Conservation (phyloP, 2,888 invertebrate genomes). For the Dynastes maya region DNA sequence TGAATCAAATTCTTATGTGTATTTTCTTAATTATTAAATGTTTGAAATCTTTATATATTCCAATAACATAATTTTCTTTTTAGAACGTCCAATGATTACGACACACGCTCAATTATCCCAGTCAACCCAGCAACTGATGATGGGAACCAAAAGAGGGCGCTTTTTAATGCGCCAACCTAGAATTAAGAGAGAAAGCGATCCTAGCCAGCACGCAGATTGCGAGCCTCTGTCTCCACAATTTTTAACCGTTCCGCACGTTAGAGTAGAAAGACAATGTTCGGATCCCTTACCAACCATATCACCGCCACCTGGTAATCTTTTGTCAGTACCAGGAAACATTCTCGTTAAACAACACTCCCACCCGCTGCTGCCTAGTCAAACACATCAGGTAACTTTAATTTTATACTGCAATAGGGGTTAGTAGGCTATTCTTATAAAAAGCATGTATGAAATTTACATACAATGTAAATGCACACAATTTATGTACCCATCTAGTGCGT, state of each 20-base stretch:
- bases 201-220: slow-evolving; percentile 69
- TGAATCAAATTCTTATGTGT: no score
- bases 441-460: not conserved
- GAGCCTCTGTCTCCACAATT: slow-evolving; percentile 67
- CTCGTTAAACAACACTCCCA: slow-evolving; percentile 80
- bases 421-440: no score
- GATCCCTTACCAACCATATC: slow-evolving; percentile 74
- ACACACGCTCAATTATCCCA: slow-evolving; percentile 62
- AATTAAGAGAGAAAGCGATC: slow-evolving; percentile 78
- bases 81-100: slow-evolving; percentile 60
- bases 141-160: slow-evolving; percentile 77
- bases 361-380: slow-evolving; percentile 77
- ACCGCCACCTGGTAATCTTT: slow-evolving; percentile 72
- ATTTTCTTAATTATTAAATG: no score
- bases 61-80: slow-evolving; percentile 8
- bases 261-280: slow-evolving; percentile 75
- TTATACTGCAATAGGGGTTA: no score
- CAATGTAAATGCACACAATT: no score
- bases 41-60: no score
- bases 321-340: slow-evolving; percentile 75
- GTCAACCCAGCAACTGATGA: slow-evolving; percentile 61
- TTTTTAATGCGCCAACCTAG: slow-evolving; percentile 79
- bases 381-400: slow-evolving; percentile 58
- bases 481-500: no score
- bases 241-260: slow-evolving; percentile 71